These are phyloP conservation scores for Drosophila multiciliata DNA, from an alignment of 2,888 invertebrate species.

Conservation along the genomic window DNA sequence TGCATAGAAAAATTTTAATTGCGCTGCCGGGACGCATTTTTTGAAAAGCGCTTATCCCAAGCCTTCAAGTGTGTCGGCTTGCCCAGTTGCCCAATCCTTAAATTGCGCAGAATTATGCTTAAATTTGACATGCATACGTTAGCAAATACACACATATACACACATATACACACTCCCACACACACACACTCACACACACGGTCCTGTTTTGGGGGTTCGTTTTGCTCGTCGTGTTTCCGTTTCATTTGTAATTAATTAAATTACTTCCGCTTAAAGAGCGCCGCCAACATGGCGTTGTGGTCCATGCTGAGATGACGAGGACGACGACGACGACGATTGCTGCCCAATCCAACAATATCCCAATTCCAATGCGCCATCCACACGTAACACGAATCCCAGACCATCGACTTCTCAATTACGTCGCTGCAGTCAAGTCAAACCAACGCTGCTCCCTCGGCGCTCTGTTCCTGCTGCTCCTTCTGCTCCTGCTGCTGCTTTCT, in stretches of 20 bases:
- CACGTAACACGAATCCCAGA: constrained; percentile 36
- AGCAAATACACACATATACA: neutral
- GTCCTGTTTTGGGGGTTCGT: constrained; percentile 22
- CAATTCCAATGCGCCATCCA: constrained; percentile 17
- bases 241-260: constrained; percentile 82
- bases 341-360: constrained; percentile 24
- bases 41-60: constrained; percentile 53
- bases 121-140: constrained; percentile 44
- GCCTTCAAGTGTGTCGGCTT: constrained; percentile 27
- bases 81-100: neutral
- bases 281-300: constrained; percentile 45
- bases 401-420: constrained; percentile 75
- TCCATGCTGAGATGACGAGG: constrained; percentile 50
- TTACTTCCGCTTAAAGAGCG: constrained; percentile 81
- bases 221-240: constrained; percentile 70
- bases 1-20: constrained; percentile 68
- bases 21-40: constrained; percentile 55
- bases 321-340: constrained; percentile 33
- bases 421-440: constrained; percentile 34
- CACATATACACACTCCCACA: neutral
- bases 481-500: neutral
- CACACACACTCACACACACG: neutral
- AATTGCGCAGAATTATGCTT: constrained; percentile 38
- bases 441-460: constrained; percentile 1
- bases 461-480: neutral